These are phyloP conservation scores for Istiophorus platypterus DNA, from an alignment of 2,113 vertebrate species.

Conservation along the genomic window DNA sequence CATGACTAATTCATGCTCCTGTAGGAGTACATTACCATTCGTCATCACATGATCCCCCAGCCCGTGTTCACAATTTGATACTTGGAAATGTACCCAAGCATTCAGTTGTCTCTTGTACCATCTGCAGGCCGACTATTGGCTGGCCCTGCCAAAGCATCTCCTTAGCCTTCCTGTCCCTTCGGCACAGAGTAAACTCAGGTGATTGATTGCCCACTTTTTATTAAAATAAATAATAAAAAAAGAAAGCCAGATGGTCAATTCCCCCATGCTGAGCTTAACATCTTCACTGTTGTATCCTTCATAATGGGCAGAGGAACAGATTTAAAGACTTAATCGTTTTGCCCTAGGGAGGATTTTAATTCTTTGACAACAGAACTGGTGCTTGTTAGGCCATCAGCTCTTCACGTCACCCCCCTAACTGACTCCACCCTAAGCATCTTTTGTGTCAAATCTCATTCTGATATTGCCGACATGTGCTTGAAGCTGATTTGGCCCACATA, in stretches of 20 bases:
- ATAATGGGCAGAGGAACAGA: conserved; percentile 12
- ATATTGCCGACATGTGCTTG: conserved; percentile 17
- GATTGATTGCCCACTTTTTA: neutral
- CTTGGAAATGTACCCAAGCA: conserved; percentile 40
- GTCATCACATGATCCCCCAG: conserved; percentile 47
- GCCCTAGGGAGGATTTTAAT: neutral
- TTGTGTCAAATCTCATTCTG: conserved; percentile 7
- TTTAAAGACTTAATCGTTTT: neutral
- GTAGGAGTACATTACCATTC: conserved; percentile 65
- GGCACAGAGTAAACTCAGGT: neutral
- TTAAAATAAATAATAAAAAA: neutral
- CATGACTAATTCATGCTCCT: conserved; percentile 76
- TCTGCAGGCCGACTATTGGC: neutral
- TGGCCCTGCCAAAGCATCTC: conserved; percentile 26
- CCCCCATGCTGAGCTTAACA: conserved; percentile 14
- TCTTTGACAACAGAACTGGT: neutral
- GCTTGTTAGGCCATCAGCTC: neutral
- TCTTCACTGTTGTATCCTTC: conserved; percentile 15
- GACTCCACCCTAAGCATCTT: conserved; percentile 5
- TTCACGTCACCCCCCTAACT: neutral
- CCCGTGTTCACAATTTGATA: conserved; percentile 9
- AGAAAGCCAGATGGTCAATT: conserved; percentile 12
- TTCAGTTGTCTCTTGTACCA: conserved; percentile 15
- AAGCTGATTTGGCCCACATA: conserved; percentile 7
- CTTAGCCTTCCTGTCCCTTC: conserved; percentile 1